phyloP scores from a whole-genome alignment of 2,113 vertebrate species.

The Poeciliopsis occidentalis region DNA sequence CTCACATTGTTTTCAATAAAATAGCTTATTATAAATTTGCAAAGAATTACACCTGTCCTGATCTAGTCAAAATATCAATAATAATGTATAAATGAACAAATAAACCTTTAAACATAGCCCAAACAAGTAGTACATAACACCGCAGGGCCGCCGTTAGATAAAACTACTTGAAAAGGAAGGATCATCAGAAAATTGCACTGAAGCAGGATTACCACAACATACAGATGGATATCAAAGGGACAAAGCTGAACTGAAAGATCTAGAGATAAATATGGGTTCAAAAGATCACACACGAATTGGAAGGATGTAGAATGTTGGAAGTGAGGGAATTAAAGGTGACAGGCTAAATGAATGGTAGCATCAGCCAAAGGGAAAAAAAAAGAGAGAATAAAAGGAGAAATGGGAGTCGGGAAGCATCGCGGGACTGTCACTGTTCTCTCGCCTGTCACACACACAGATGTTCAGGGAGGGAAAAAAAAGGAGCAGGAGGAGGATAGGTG shows the following conservation, averaged over 20 bases:
- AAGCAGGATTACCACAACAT: constrained; percentile 41
- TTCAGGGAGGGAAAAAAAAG: constrained; percentile 58
- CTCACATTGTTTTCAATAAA: too few relatives aligned
- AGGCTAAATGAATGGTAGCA: constrained; percentile 24
- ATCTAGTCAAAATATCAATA: neutral
- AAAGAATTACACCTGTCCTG: neutral
- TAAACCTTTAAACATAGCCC: neutral
- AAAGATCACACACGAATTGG: constrained; percentile 40
- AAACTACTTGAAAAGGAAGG: neutral
- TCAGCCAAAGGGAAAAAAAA: neutral
- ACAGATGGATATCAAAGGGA: constrained; percentile 48
- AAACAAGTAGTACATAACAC: constrained; percentile 6
- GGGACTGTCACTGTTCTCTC: constrained; percentile 65
- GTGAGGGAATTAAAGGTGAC: constrained; percentile 15
- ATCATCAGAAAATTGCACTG: constrained; percentile 13
- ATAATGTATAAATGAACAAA: neutral
- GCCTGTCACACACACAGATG: constrained; percentile 78
- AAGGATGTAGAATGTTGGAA: constrained; percentile 1
- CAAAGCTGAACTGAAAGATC: constrained; percentile 33
- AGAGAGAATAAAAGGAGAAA: constrained; percentile 22
- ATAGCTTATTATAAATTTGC: too few relatives aligned
- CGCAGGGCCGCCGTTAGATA: constrained; percentile 11
- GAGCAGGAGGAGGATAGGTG: constrained; percentile 45
- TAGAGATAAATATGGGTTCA: constrained; percentile 37
- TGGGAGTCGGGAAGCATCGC: constrained; percentile 25